Conservation (phyloP, 2,113 vertebrate genomes). For the Albula goreensis region DNA sequence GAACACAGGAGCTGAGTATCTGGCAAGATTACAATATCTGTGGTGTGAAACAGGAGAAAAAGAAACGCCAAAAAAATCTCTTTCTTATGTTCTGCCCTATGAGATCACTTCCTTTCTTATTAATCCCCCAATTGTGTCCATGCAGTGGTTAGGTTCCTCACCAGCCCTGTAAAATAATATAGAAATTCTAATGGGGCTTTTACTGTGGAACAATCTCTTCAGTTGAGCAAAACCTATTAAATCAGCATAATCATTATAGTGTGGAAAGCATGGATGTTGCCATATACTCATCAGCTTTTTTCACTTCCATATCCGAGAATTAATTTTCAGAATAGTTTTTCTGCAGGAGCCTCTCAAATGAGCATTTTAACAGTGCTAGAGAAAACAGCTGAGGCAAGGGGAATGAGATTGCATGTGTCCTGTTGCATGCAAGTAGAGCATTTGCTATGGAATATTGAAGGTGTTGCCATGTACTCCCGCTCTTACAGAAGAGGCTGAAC, state of each 20-base stretch:
- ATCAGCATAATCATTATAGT: slow-evolving; percentile 37
- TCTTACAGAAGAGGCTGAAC: background rate
- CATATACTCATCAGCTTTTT: slow-evolving; percentile 25
- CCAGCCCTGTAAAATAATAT: background rate
- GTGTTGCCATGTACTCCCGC: background rate
- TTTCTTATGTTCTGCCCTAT: too few species aligned
- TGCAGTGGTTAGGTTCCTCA: too few species aligned
- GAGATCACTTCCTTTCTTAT: too few species aligned
- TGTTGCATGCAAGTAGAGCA: slow-evolving; percentile 25
- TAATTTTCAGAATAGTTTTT: slow-evolving; percentile 40
- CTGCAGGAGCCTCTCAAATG: slow-evolving; percentile 19
- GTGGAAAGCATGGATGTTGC: slow-evolving; percentile 21
- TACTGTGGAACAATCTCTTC: slow-evolving; percentile 1
- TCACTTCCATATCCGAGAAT: slow-evolving; percentile 23
- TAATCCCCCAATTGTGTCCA: too few species aligned
- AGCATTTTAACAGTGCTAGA: slow-evolving; percentile 34
- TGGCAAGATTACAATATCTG: too few species aligned
- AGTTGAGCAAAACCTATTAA: slow-evolving; percentile 34
- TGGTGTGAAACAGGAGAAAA: background rate
- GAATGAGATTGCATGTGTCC: slow-evolving; percentile 38
- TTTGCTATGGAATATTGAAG: slow-evolving; percentile 4
- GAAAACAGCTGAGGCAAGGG: slow-evolving; percentile 45
- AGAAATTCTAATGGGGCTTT: slow-evolving; percentile 24
- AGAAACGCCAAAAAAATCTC: background rate
- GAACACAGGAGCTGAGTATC: too few species aligned